Evolutionary conservation across 2,888 invertebrate genomes (phyloP).

Genomic region (Eilema caniola): DNA sequence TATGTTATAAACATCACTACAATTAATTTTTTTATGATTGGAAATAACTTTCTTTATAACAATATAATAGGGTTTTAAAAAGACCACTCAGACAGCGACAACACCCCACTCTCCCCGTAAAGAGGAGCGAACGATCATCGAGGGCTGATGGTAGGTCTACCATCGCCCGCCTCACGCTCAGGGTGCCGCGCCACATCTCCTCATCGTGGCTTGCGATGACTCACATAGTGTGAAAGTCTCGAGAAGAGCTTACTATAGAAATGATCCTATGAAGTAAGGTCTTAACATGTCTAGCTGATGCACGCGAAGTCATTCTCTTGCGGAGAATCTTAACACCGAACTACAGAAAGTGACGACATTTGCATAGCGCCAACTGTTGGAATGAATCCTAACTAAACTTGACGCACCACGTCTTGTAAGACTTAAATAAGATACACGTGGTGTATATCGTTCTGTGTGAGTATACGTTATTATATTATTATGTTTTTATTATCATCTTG

Average conservation of each 20-base stretch:
- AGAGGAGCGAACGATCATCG: not conserved
- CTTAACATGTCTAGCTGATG: not conserved
- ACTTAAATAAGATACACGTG: not conserved
- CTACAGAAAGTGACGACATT: not conserved
- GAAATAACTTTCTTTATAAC: no score
- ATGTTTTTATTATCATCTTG: no score
- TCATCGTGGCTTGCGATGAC: constrained; percentile 9
- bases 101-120: not conserved
- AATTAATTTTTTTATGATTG: no score
- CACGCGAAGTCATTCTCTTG: not conserved
- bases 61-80: no score
- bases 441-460: not conserved
- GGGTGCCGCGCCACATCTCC: constrained; percentile 11
- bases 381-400: not conserved
- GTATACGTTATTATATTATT: not conserved
- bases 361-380: not conserved
- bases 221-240: constrained; percentile 13
- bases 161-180: constrained; percentile 6
- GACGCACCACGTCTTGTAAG: not conserved
- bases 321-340: not conserved
- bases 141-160: constrained; percentile 1
- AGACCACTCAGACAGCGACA: constrained; percentile 3
- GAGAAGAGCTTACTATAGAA: not conserved
- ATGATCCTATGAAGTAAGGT: constrained; percentile 4
- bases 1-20: no score